phyloP scores from a whole-genome alignment of 2,113 vertebrate species.

The Garra rufa region DNA sequence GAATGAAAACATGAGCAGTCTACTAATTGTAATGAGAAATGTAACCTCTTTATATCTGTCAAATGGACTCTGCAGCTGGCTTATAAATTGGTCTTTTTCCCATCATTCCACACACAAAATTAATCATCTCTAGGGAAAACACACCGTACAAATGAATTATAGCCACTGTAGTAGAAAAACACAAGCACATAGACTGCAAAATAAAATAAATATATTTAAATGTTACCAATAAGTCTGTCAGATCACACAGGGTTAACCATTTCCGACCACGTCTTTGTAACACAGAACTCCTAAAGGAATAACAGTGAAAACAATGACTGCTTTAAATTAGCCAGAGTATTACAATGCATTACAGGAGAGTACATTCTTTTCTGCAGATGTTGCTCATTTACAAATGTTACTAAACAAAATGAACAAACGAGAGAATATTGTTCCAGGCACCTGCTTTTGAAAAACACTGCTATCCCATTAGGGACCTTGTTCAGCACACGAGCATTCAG shows the following conservation, averaged over 20 bases:
- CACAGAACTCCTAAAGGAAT: neutral
- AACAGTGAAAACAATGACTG: neutral
- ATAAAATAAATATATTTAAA: neutral
- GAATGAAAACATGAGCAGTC: neutral
- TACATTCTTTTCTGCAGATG: neutral
- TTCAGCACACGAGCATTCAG: neutral
- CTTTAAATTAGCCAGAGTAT: neutral
- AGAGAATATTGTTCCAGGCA: neutral
- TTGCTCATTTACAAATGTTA: neutral
- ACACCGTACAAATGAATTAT: neutral
- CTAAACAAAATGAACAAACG: neutral
- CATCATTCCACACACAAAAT: neutral
- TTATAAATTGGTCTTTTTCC: neutral
- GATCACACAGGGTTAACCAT: neutral
- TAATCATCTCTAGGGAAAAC: neutral
- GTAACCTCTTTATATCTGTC: neutral
- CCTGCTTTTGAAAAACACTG: constrained; percentile 2
- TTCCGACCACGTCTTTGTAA: neutral
- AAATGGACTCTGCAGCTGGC: neutral
- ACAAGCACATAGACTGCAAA: neutral
- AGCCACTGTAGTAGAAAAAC: neutral
- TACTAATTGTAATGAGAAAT: constrained; percentile 3
- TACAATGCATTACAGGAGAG: neutral
- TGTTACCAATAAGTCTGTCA: neutral
- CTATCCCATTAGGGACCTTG: neutral